These are phyloP conservation scores for Cacajao melanocephalus DNA, from an alignment of 2,797 vertebrate genomes.

Conservation along the genomic window DNA sequence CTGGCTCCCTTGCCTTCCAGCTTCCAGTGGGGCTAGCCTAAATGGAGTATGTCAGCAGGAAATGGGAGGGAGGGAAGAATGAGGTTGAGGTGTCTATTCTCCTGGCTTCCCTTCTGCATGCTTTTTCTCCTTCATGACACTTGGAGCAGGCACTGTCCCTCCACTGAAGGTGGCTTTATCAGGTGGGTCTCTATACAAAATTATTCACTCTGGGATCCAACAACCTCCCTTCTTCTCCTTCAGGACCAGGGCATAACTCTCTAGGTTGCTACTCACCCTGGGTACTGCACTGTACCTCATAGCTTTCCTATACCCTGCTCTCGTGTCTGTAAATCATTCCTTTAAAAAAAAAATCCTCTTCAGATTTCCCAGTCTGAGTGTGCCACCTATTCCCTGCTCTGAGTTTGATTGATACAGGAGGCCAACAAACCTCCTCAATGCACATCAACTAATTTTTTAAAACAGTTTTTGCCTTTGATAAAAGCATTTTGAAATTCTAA, in stretches of 20 bases:
- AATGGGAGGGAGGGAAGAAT: background rate
- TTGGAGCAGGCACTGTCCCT: background rate
- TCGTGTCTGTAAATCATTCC: background rate
- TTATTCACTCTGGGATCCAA: background rate
- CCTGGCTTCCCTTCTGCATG: background rate
- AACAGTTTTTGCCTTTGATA: background rate
- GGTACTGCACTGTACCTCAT: background rate
- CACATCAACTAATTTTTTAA: background rate
- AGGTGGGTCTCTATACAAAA: background rate
- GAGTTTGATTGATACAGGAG: background rate
- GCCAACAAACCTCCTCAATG: background rate
- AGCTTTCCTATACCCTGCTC: background rate
- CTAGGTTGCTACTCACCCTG: background rate
- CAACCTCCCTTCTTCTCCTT: background rate
- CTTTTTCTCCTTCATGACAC: background rate
- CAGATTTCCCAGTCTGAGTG: background rate
- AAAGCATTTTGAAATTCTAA: constrained; percentile 42
- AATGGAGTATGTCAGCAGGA: background rate
- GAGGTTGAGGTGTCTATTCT: background rate
- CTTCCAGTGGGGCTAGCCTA: background rate
- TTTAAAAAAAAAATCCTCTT: background rate
- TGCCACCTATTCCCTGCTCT: background rate
- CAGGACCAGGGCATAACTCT: background rate
- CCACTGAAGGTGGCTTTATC: background rate
- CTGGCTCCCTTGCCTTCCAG: background rate